Evolutionary conservation across 2,113 vertebrate genomes (phyloP).

Genomic region (Mobula hypostoma): DNA sequence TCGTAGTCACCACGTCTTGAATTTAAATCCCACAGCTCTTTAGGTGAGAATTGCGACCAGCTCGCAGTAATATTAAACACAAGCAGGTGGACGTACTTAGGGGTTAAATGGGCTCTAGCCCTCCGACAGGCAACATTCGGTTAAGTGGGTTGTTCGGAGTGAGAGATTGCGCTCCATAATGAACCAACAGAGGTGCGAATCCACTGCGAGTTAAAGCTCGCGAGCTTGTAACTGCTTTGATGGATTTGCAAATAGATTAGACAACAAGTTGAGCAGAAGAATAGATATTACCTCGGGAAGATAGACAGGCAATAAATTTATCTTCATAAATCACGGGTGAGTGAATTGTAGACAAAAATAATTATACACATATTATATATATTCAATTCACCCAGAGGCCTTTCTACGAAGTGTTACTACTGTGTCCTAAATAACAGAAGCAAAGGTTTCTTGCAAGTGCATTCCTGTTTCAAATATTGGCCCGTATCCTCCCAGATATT

Average conservation of each 20-base stretch:
- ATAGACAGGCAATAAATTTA: background rate
- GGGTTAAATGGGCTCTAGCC: background rate
- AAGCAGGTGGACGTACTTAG: background rate
- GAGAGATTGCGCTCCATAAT: background rate
- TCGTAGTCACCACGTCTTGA: too few species aligned
- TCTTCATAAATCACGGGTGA: background rate
- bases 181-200: background rate
- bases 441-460: slow-evolving; percentile 25
- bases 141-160: background rate
- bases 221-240: background rate
- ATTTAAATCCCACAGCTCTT: too few species aligned
- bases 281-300: background rate
- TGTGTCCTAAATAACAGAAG: background rate
- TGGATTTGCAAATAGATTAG: background rate
- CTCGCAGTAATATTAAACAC: too few species aligned
- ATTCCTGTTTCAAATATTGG: slow-evolving; percentile 36
- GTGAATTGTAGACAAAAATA: background rate
- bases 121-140: background rate
- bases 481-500: slow-evolving; percentile 27
- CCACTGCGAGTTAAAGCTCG: background rate
- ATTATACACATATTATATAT: background rate
- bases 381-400: background rate
- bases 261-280: background rate
- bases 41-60: too few species aligned
- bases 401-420: background rate